A percentile compares a stretch with the other conserved stretches of the same genome.
Conservation (phyloP, 2,888 invertebrate species). For the Lepidochrysops patricia region DNA sequence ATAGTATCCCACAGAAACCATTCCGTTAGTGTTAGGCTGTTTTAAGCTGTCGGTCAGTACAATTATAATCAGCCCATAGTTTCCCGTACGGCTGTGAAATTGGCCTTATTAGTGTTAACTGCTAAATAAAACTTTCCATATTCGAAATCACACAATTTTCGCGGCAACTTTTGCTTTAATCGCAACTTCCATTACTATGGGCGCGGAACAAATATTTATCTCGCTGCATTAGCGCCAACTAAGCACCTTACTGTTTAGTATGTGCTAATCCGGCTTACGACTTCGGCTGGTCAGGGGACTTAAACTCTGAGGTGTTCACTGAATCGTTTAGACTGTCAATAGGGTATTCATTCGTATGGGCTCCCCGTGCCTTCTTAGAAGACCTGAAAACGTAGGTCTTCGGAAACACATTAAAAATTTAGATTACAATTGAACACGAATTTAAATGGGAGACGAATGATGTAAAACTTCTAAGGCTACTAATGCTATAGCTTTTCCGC, state of each 20-base stretch:
- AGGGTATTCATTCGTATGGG: conserved; percentile 11
- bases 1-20: too few species aligned
- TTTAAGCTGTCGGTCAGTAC: too few species aligned
- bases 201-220: neutral
- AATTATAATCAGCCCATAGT: too few species aligned
- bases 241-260: conserved; percentile 5
- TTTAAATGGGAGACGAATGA: neutral
- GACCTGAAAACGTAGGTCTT: conserved; percentile 6
- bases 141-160: neutral
- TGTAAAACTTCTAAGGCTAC: neutral
- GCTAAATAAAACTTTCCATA: too few species aligned
- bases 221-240: neutral
- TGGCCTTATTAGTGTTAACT: too few species aligned
- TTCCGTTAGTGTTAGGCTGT: too few species aligned
- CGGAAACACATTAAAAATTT: conserved; percentile 5
- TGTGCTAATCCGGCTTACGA: conserved; percentile 24
- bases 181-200: neutral
- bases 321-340: conserved; percentile 16
- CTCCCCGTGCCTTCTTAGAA: conserved; percentile 10
- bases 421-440: neutral
- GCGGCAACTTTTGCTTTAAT: neutral
- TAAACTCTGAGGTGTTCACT: conserved; percentile 8
- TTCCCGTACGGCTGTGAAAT: too few species aligned
- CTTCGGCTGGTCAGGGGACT: conserved; percentile 19
- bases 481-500: too few species aligned